Conservation (phyloP, 2,113 vertebrate genomes). For the Eptatretus burgeri region DNA sequence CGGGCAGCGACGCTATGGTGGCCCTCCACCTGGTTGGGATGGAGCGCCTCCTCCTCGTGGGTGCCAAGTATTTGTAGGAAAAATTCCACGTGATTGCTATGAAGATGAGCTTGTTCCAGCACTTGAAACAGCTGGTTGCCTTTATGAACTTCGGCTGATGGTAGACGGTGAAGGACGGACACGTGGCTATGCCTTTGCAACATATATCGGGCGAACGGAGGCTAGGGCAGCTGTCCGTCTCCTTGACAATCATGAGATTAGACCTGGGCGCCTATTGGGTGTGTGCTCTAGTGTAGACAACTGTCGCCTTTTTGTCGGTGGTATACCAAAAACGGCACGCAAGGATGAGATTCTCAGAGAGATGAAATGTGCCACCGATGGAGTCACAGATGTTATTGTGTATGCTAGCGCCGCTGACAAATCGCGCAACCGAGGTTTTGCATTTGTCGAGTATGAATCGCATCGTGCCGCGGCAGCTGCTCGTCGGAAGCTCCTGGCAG, state of each 20-base stretch:
- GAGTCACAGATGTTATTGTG: conserved; percentile 66
- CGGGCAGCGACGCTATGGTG: background rate
- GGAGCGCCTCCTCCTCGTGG: conserved; percentile 59
- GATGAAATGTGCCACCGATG: conserved; percentile 66
- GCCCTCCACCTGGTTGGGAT: conserved; percentile 34
- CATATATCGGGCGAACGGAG: conserved; percentile 54
- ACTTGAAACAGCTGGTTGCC: conserved; percentile 45
- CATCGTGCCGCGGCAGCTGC: conserved; percentile 87
- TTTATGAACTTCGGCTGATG: conserved; percentile 86
- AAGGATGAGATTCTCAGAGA: conserved; percentile 73
- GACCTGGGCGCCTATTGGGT: conserved; percentile 55
- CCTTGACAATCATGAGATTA: conserved; percentile 61
- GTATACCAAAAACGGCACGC: conserved; percentile 64
- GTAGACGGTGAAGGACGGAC: conserved; percentile 92
- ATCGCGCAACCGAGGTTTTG: conserved; percentile 61
- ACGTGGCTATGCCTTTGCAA: conserved; percentile 80
- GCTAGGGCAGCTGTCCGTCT: conserved; percentile 51
- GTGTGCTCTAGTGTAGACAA: conserved; percentile 79
- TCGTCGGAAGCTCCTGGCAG: conserved; percentile 52
- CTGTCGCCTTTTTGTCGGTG: conserved; percentile 69
- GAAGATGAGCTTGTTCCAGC: conserved; percentile 70
- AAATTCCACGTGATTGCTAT: conserved; percentile 77
- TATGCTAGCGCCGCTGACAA: conserved; percentile 53
- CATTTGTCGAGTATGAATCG: conserved; percentile 71
- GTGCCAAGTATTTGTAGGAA: conserved; percentile 88